phyloP scores from a whole-genome alignment of 2,888 invertebrate genomes.

The Octodonta nipae region DNA sequence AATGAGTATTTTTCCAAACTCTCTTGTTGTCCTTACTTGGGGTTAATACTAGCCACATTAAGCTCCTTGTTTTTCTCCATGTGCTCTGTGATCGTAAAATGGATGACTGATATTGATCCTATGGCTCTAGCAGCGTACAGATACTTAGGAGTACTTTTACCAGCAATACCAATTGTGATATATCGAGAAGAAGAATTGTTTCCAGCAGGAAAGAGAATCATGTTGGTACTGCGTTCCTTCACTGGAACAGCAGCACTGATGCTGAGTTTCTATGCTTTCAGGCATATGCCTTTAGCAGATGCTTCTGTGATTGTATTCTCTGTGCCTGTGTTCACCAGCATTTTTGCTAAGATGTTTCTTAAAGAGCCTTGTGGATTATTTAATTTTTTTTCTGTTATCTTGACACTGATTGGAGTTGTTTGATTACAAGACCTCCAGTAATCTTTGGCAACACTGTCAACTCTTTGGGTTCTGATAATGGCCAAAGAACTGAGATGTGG shows the following conservation, averaged over 20 bases:
- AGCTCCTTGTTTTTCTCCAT: slow-evolving; percentile 83
- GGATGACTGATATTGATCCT: slow-evolving; percentile 71
- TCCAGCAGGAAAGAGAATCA: slow-evolving; percentile 63
- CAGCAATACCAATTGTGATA: slow-evolving; percentile 74
- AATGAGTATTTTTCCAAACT: too few relatives aligned
- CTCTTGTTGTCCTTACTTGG: slow-evolving; percentile 60
- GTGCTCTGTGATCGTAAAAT: slow-evolving; percentile 83
- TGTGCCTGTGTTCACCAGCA: slow-evolving; percentile 82
- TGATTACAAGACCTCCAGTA: slow-evolving; percentile 77
- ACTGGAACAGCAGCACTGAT: slow-evolving; percentile 78
- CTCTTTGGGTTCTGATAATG: slow-evolving; percentile 39
- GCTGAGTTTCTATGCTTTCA: slow-evolving; percentile 82
- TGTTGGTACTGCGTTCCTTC: slow-evolving; percentile 66
- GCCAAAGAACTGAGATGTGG: slow-evolving; percentile 47
- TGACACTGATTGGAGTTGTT: slow-evolving; percentile 76
- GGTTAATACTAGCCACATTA: slow-evolving; percentile 67
- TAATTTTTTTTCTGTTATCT: slow-evolving; percentile 66
- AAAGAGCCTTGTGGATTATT: slow-evolving; percentile 81
- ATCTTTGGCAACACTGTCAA: slow-evolving; percentile 57
- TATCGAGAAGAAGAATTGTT: slow-evolving; percentile 66
- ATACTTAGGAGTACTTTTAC: slow-evolving; percentile 73
- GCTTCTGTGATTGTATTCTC: slow-evolving; percentile 85
- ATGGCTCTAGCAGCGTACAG: slow-evolving; percentile 80
- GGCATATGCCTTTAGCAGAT: slow-evolving; percentile 82
- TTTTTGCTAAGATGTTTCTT: slow-evolving; percentile 74